These are phyloP conservation scores for Chloropsis hardwickii DNA, from an alignment of 2,113 vertebrate species.

Conservation along the genomic window DNA sequence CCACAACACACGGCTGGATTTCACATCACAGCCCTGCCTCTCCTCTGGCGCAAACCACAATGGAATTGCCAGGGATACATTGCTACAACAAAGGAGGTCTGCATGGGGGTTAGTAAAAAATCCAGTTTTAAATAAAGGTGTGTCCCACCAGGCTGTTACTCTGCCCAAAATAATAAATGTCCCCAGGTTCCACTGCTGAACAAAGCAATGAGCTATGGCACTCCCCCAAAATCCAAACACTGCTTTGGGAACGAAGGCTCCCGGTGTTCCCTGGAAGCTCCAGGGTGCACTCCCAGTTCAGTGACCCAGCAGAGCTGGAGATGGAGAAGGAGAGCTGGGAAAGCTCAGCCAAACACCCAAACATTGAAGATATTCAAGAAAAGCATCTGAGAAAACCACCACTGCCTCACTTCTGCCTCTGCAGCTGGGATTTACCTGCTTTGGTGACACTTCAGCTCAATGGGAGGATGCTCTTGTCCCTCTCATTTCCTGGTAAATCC, in stretches of 20 bases:
- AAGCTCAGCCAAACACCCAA: not conserved
- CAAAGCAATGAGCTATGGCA: not conserved
- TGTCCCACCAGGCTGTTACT: not conserved
- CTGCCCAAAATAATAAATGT: not conserved
- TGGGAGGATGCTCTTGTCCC: conserved; percentile 53
- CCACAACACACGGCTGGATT: not conserved
- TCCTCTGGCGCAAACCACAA: not conserved
- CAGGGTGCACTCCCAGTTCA: not conserved
- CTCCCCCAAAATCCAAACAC: not conserved
- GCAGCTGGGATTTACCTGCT: conserved; percentile 50
- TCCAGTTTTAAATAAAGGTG: not conserved
- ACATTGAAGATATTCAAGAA: not conserved
- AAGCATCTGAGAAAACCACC: not conserved
- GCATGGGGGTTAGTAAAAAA: not conserved
- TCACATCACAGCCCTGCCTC: not conserved
- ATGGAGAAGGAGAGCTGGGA: not conserved
- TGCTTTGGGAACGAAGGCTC: not conserved
- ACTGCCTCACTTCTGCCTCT: not conserved
- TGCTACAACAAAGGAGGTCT: not conserved
- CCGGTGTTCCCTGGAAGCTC: not conserved
- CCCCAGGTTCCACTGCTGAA: not conserved
- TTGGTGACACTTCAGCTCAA: conserved; percentile 41
- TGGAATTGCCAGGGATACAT: rapidly evolving
- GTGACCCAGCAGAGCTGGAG: not conserved
- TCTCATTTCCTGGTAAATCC: conserved; percentile 62